These are phyloP conservation scores for Mola mola DNA, from an alignment of 2,113 vertebrate species.

Conservation along the genomic window DNA sequence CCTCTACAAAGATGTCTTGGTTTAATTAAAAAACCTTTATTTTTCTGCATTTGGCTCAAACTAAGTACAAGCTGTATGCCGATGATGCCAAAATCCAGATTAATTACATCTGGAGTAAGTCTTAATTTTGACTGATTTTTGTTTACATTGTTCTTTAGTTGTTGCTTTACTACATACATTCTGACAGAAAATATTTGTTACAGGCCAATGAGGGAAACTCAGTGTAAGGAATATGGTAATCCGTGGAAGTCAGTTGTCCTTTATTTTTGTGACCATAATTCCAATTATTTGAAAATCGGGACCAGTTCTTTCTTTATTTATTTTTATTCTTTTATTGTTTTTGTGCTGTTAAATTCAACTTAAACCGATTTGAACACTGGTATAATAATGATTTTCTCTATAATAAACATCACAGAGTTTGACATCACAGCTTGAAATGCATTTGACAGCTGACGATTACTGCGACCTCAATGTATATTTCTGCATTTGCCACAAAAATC, in stretches of 20 bases:
- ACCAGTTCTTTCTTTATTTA: slow-evolving; percentile 14
- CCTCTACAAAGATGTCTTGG: slow-evolving; percentile 43
- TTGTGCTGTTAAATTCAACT: not conserved
- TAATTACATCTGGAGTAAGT: not conserved
- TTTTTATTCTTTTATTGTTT: not conserved
- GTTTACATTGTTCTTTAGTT: too few species aligned
- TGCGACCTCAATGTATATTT: not conserved
- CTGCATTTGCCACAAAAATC: not conserved
- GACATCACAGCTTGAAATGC: not conserved
- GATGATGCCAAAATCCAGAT: not conserved
- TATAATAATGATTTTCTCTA: too few species aligned
- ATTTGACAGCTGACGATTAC: not conserved
- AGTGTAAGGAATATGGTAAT: too few species aligned
- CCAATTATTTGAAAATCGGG: slow-evolving; percentile 1
- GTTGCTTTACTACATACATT: too few species aligned
- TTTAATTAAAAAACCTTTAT: slow-evolving; percentile 1
- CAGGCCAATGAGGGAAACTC: too few species aligned
- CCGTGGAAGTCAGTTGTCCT: too few species aligned
- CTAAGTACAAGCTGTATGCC: not conserved
- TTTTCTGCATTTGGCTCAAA: slow-evolving; percentile 23
- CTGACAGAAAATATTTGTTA: too few species aligned
- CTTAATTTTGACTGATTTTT: too few species aligned
- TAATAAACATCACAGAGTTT: too few species aligned
- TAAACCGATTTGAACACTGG: too few species aligned
- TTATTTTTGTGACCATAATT: too few species aligned